Conservation (phyloP, 2,797 vertebrate species). For the Lophotriccus pileatus region DNA sequence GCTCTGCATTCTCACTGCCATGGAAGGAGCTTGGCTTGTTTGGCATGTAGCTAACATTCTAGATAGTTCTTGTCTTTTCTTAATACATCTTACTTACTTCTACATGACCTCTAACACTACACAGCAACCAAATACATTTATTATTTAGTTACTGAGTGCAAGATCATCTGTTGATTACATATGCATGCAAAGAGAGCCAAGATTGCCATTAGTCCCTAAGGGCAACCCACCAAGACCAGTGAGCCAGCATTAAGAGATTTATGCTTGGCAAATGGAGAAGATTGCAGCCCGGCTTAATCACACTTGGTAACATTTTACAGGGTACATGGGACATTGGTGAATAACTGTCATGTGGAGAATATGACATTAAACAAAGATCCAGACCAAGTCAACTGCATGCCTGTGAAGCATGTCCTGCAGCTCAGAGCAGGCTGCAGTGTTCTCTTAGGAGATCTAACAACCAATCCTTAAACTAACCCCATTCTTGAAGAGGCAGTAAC, state of each 20-base stretch:
- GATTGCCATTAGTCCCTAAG: not conserved
- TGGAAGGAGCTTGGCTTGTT: not conserved
- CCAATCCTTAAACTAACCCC: not conserved
- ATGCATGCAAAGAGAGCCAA: not conserved
- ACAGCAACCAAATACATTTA: not conserved
- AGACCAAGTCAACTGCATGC: not conserved
- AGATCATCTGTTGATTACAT: not conserved
- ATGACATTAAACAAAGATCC: not conserved
- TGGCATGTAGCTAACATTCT: not conserved
- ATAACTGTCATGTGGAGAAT: not conserved
- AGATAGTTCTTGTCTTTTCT: not conserved
- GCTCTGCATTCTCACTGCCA: not conserved
- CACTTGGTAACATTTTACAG: not conserved
- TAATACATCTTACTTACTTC: not conserved
- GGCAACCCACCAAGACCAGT: not conserved
- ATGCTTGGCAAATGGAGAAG: not conserved
- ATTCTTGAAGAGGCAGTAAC: not conserved
- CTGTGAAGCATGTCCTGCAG: not conserved
- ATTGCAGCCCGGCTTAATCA: not conserved
- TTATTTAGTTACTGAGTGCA: not conserved
- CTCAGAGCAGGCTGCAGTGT: not conserved
- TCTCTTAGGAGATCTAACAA: not conserved
- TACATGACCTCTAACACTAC: not conserved
- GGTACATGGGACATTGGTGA: not conserved
- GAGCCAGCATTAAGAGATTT: not conserved